Evolutionary conservation across 2,797 vertebrate genomes (phyloP).

Genomic region (Esox masquinongy): DNA sequence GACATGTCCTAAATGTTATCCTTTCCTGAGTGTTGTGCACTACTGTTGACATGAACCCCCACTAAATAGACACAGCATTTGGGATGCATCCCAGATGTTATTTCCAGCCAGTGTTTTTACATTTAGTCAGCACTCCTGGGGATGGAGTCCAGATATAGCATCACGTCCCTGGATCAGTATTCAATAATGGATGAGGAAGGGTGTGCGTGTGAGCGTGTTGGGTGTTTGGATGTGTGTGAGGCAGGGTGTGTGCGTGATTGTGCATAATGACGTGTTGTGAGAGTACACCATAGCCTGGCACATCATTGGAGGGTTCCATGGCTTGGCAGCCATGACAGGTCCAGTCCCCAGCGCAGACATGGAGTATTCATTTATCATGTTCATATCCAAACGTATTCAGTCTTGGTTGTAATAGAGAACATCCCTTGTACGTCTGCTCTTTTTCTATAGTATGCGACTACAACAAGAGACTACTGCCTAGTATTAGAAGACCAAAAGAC

Average conservation of each 20-base stretch:
- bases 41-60: background rate
- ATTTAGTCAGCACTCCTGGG: constrained; percentile 11
- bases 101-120: background rate
- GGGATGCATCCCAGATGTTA: background rate
- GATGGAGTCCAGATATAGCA: constrained; percentile 11
- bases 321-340: background rate
- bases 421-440: background rate
- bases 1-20: background rate
- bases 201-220: background rate
- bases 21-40: background rate
- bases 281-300: background rate
- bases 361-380: background rate
- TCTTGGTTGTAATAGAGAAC: background rate
- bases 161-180: background rate
- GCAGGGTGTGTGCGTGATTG: background rate
- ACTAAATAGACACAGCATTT: background rate
- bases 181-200: constrained; percentile 11
- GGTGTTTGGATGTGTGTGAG: background rate
- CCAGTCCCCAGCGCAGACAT: background rate
- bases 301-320: background rate
- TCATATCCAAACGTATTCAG: background rate
- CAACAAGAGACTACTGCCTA: background rate
- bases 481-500: background rate
- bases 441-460: background rate
- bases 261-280: background rate